Evolutionary conservation across 2,888 invertebrate genomes (phyloP), one percentile per base, ranked within the genome.

Genomic region (Drosophila buzzatii): DNA sequence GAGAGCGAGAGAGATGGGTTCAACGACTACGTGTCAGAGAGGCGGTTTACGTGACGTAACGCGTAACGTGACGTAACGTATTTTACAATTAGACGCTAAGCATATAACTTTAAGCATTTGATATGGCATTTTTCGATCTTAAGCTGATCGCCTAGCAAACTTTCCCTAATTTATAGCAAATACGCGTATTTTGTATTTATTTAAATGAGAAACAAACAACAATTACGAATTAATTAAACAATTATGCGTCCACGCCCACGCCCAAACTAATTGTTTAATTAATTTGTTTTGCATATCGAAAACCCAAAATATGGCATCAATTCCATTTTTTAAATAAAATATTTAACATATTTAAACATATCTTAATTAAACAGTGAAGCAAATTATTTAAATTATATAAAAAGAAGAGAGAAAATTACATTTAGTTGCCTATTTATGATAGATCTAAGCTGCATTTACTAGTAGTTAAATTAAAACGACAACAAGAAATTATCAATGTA

Each of bases 371-470:
- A 68, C 68, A 65, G 41, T 35, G 45, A 59, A 47, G 60, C 51
- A 51, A 61, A 64, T 56, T 62, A 75, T 62, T 66, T 70, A 70
- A 68, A 79, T 73, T 55, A 61, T 60, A 73, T 10, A 56, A 63
- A n/a, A 44, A 9, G 7, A 18, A 42, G 6, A 20, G 20, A 14
- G 3, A 7, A 49, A 18, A 10, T 27, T 81, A 82, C 70, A 84
- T 77, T 89, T 88, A 87, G 89, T 79, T 79, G 73, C 81, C 85
- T 91, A 91, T 91, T 91, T 91, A 88, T 87, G 87, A 84, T 91
- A 91, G 82, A 79, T 57, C 72, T 93, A 93, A 92, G 92, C 87
- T 83, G 92, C 92, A 93, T 92, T 93, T 93, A 92, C 85, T 93
- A 93, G 93, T 90, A 84, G 85, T 79, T 89, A 88, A 92, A 74